Evolutionary conservation across 2,113 vertebrate species (phyloP).

Genomic region (Pterocles gutturalis): DNA sequence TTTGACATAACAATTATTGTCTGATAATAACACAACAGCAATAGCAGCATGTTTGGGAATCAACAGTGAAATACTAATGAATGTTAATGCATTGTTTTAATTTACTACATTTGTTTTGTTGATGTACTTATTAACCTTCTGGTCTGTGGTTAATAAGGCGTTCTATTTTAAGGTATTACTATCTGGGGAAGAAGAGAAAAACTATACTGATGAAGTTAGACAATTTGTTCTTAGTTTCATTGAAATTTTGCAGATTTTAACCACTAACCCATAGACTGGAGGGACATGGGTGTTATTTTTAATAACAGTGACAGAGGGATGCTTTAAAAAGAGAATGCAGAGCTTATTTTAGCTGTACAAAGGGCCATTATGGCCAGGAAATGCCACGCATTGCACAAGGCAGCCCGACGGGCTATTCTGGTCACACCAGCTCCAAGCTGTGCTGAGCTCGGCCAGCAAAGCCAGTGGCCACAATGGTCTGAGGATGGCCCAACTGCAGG

Average conservation of each 20-base stretch:
- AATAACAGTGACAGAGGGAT: not conserved
- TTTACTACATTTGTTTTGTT: conserved; percentile 65
- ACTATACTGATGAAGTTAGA: not conserved
- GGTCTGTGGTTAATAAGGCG: conserved; percentile 64
- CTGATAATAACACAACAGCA: conserved; percentile 55
- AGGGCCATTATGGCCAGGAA: not conserved
- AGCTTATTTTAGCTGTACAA: not conserved
- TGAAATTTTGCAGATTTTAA: conserved; percentile 20
- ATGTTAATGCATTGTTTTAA: conserved; percentile 67
- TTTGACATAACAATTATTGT: conserved; percentile 65
- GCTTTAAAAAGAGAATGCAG: not conserved
- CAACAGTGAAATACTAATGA: conserved; percentile 66
- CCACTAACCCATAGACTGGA: not conserved
- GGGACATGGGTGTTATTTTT: not conserved
- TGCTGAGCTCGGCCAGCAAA: rapidly evolving
- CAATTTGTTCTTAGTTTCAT: conserved; percentile 14
- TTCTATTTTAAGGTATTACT: conserved; percentile 48
- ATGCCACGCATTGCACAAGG: rapidly evolving
- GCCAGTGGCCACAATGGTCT: rapidly evolving
- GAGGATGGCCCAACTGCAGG: rapidly evolving
- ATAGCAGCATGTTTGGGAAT: conserved; percentile 57
- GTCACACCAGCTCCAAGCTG: not conserved
- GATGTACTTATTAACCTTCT: conserved; percentile 58
- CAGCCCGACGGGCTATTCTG: not conserved
- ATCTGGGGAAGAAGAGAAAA: conserved; percentile 21